Evolutionary conservation across 2,888 invertebrate species (phyloP).

Genomic region (Drosophila borealis): DNA sequence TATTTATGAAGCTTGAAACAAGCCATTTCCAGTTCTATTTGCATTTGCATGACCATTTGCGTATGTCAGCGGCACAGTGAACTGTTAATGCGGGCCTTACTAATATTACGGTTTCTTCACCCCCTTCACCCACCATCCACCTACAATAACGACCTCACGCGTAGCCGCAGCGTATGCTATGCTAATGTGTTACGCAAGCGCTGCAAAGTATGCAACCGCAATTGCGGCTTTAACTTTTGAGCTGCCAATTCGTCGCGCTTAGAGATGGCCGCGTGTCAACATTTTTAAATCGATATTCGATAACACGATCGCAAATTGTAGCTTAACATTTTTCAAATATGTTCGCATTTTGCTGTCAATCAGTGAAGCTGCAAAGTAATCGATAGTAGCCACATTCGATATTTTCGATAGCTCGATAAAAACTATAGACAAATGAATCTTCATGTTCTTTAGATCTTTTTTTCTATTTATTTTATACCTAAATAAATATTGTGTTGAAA

Average conservation of each 20-base stretch:
- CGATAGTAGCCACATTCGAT: too few relatives aligned
- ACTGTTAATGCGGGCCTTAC: slow-evolving; percentile 48
- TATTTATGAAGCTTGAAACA: slow-evolving; percentile 55
- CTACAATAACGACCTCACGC: background rate
- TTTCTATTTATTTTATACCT: too few relatives aligned
- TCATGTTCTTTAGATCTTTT: too few relatives aligned
- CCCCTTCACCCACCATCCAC: background rate
- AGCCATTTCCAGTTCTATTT: slow-evolving; percentile 41
- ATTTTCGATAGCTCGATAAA: too few relatives aligned
- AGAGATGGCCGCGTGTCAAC: slow-evolving; percentile 1
- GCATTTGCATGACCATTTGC: slow-evolving; percentile 31
- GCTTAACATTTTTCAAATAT: background rate
- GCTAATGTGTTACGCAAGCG: slow-evolving; percentile 12
- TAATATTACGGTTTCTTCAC: slow-evolving; percentile 8
- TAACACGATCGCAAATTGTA: too few relatives aligned
- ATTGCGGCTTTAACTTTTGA: background rate
- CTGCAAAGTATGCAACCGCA: slow-evolving; percentile 42
- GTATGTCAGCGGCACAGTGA: slow-evolving; percentile 52
- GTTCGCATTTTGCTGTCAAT: too few relatives aligned
- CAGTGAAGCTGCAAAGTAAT: too few relatives aligned
- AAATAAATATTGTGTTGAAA: background rate
- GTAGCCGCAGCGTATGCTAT: slow-evolving; percentile 41
- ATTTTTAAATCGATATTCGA: background rate
- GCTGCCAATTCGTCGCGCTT: background rate
- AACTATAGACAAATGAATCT: too few relatives aligned